Evolutionary conservation across 2,888 invertebrate genomes (phyloP).

Genomic region (Melanotus villosus): DNA sequence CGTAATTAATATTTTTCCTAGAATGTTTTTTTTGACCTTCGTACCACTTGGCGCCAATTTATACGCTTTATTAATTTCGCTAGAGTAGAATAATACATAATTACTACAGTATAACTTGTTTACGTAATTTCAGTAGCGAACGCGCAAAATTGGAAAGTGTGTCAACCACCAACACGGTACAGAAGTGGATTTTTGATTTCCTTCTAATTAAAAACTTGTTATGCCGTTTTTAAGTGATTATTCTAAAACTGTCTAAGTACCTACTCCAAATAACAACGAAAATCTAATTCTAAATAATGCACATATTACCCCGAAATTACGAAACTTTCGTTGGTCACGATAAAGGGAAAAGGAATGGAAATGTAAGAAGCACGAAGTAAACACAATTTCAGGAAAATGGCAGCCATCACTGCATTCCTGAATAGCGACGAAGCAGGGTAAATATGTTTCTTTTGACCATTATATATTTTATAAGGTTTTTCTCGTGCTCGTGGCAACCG

Average conservation of each 20-base stretch:
- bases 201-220: background rate
- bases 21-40: constrained; percentile 41
- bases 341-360: no score
- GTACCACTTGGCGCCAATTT: constrained; percentile 42
- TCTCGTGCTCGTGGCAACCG: background rate
- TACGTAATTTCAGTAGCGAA: constrained; percentile 38
- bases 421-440: constrained; percentile 53
- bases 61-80: constrained; percentile 26
- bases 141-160: constrained; percentile 52
- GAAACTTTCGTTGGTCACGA: background rate
- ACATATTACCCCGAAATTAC: no score
- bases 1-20: constrained; percentile 12
- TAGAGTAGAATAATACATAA: constrained; percentile 30
- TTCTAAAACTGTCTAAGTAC: no score
- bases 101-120: constrained; percentile 16
- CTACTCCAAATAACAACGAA: no score
- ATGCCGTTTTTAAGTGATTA: background rate
- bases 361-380: background rate
- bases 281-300: background rate
- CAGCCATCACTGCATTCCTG: constrained; percentile 50
- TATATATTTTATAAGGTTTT: background rate
- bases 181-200: constrained; percentile 11
- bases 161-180: constrained; percentile 46
- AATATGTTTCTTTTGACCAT: no score
- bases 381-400: constrained; percentile 40